Conservation (phyloP, 2,113 vertebrate species). For the Gopherus evgoodei region DNA sequence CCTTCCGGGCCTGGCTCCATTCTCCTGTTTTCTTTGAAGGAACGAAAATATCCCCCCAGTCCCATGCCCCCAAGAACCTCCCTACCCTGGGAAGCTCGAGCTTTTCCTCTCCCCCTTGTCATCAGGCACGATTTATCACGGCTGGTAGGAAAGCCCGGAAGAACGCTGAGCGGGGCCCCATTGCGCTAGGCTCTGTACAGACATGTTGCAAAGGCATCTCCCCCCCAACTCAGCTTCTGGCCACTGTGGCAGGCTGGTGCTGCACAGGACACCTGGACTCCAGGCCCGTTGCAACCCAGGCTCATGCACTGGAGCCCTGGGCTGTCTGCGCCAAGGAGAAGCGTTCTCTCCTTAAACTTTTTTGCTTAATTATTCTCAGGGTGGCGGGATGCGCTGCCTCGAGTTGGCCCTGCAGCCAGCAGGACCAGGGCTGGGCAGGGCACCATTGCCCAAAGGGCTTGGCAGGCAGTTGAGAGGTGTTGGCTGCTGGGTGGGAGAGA, state of each 20-base stretch:
- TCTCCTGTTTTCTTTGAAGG: not conserved
- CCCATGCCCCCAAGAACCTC: not conserved
- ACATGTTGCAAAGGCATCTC: not conserved
- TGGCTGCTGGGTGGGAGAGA: not conserved
- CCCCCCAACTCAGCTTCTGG: too few relatives aligned
- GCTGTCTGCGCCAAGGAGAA: not conserved
- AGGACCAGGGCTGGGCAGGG: not conserved
- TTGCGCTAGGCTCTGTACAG: not conserved
- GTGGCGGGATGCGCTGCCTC: not conserved
- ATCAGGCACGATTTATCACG: not conserved
- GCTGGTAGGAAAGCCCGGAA: too few relatives aligned
- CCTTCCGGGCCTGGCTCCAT: too few relatives aligned
- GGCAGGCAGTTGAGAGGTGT: not conserved
- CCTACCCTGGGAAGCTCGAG: not conserved
- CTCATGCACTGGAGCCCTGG: not conserved
- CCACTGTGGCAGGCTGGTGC: too few relatives aligned
- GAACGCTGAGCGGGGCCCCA: not conserved
- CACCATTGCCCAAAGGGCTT: not conserved
- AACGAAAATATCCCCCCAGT: not conserved
- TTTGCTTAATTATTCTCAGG: not conserved
- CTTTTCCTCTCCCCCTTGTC: not conserved
- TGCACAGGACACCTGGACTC: not conserved
- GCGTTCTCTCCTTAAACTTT: not conserved
- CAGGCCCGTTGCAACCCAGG: not conserved
- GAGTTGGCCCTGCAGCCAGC: not conserved